Evolutionary conservation across 2,113 vertebrate species (phyloP).

Genomic region (Mustelus asterias): DNA sequence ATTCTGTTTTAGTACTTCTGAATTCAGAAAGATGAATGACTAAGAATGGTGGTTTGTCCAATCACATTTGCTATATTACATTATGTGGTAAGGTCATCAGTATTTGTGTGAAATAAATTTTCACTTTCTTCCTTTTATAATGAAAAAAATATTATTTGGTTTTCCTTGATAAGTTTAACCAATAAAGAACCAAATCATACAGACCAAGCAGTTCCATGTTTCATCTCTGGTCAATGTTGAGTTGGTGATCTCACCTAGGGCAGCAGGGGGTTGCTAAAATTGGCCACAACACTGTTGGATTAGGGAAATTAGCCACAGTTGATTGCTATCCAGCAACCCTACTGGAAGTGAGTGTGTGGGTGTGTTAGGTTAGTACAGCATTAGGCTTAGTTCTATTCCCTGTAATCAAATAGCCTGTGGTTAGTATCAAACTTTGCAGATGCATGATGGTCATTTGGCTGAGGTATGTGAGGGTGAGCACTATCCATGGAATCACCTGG

Average conservation of each 20-base stretch:
- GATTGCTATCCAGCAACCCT: not conserved
- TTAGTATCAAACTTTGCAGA: not conserved
- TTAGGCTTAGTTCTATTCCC: not conserved
- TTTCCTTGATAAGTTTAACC: not conserved
- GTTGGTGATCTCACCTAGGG: not conserved
- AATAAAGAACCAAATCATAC: not conserved
- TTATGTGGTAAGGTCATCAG: not conserved
- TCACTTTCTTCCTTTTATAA: not conserved
- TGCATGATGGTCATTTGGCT: not conserved
- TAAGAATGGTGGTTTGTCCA: not conserved
- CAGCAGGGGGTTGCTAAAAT: not conserved
- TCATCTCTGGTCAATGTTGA: not conserved
- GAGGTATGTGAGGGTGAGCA: not conserved
- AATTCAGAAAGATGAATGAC: not conserved
- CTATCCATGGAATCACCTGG: not conserved
- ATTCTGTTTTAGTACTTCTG: not conserved
- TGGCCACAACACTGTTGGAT: not conserved
- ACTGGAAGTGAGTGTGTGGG: not conserved
- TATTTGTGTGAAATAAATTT: not conserved
- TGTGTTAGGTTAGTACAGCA: not conserved
- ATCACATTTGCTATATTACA: too few relatives aligned
- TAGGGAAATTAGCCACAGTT: constrained; percentile 12
- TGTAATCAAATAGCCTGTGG: not conserved
- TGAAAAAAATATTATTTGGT: not conserved
- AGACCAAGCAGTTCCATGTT: not conserved